Evolutionary conservation across 1,140 invertebrate genomes (phyloP).

Genomic region (Saxidomus purpurata): DNA sequence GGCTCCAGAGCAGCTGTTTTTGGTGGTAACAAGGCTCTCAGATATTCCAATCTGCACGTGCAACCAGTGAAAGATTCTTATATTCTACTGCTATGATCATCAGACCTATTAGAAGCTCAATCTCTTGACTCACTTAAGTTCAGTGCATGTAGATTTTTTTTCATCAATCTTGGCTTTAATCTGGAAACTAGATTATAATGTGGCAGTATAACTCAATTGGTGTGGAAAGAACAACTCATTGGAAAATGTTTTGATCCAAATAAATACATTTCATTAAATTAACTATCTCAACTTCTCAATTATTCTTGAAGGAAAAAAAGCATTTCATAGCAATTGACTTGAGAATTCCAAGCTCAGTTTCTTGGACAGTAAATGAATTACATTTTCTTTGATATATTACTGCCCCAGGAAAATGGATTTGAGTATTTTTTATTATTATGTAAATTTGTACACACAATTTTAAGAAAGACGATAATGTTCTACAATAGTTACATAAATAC

Average conservation of each 20-base stretch:
- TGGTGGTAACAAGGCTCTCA: too few relatives aligned
- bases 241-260: constrained; percentile 9
- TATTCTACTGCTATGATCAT: too few relatives aligned
- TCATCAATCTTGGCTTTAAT: constrained; percentile 4
- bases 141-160: neutral
- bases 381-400: constrained; percentile 2
- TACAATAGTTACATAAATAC: too few relatives aligned
- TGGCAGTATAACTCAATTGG: neutral
- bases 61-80: too few relatives aligned
- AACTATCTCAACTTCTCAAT: neutral
- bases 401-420: neutral
- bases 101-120: constrained; percentile 4
- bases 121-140: neutral
- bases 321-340: too few relatives aligned
- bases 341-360: too few relatives aligned
- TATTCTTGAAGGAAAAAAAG: neutral
- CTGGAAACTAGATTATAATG: neutral
- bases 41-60: too few relatives aligned
- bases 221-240: neutral
- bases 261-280: constrained; percentile 15
- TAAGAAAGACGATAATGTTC: too few relatives aligned
- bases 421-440: too few relatives aligned
- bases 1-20: too few relatives aligned
- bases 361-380: neutral
- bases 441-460: too few relatives aligned